phyloP scores from a whole-genome alignment of 2,113 vertebrate genomes.

The Edolisoma coerulescens region DNA sequence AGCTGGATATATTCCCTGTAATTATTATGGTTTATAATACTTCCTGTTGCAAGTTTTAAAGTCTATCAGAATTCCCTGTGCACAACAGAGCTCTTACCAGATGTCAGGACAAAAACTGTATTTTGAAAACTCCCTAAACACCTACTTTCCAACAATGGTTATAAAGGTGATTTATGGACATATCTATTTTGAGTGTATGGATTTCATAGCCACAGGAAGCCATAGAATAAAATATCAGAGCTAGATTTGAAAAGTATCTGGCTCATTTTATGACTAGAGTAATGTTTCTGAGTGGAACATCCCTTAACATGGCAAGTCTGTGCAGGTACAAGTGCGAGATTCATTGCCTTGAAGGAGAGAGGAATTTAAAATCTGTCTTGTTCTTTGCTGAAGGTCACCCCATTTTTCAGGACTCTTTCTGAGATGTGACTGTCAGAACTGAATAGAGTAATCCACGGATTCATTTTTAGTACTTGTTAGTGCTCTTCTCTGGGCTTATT shows the following conservation, averaged over 20 bases:
- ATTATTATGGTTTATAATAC: not conserved
- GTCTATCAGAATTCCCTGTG: not conserved
- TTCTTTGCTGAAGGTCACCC: not conserved
- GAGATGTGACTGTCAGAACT: not conserved
- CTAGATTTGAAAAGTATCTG: constrained; percentile 25
- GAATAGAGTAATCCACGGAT: not conserved
- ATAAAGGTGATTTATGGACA: constrained; percentile 28
- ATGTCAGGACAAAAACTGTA: not conserved
- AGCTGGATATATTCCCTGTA: not conserved
- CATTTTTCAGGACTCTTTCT: not conserved
- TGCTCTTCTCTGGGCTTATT: not conserved
- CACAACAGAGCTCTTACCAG: not conserved
- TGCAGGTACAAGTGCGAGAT: not conserved
- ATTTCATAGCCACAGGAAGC: constrained; percentile 8
- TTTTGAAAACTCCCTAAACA: constrained; percentile 36
- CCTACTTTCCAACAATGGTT: not conserved
- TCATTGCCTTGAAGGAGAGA: not conserved
- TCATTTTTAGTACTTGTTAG: not conserved
- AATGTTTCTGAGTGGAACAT: not conserved
- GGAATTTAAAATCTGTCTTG: not conserved
- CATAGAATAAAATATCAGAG: constrained; percentile 2
- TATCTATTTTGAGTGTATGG: not conserved
- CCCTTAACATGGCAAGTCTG: not conserved
- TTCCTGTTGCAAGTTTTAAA: not conserved
- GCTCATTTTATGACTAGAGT: constrained; percentile 3